Conservation (phyloP, 2,888 invertebrate species). For the Hyppa rectilinea region DNA sequence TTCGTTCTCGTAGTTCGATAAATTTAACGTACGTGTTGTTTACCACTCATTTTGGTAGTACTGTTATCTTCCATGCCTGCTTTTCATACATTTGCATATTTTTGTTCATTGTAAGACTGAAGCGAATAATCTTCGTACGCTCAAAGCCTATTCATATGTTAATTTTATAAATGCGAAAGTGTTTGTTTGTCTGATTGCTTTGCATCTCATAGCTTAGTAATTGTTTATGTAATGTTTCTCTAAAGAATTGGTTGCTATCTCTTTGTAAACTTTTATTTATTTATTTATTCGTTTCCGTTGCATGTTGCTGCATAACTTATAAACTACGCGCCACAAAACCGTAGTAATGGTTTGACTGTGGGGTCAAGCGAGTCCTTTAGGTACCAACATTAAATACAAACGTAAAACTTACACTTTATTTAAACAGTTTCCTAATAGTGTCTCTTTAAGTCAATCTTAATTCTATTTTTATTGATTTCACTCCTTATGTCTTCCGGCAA, state of each 20-base stretch:
- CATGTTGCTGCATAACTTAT: too few species aligned
- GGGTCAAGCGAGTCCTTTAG: too few species aligned
- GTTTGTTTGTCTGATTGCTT: slow-evolving; percentile 36
- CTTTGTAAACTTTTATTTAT: neutral
- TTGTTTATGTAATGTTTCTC: neutral
- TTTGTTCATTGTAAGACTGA: slow-evolving; percentile 48
- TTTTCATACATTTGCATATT: slow-evolving; percentile 59
- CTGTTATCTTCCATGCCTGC: slow-evolving; percentile 19
- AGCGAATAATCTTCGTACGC: slow-evolving; percentile 45
- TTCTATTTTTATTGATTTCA: too few species aligned
- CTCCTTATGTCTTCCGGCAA: too few species aligned
- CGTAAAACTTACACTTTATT: too few species aligned
- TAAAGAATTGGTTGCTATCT: neutral
- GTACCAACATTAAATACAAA: too few species aligned
- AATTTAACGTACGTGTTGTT: slow-evolving; percentile 38
- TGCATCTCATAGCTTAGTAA: neutral
- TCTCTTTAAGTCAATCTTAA: too few species aligned
- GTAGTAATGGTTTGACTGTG: too few species aligned
- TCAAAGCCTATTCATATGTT: slow-evolving; percentile 50
- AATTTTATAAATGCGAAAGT: slow-evolving; percentile 38
- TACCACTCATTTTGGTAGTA: slow-evolving; percentile 17
- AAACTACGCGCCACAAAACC: too few species aligned
- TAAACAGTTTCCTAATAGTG: too few species aligned
- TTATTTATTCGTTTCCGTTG: too few species aligned
- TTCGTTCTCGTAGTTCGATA: slow-evolving; percentile 11